Evolutionary conservation across 1,140 invertebrate species (phyloP).

Genomic region (Lordiphosa mommai): DNA sequence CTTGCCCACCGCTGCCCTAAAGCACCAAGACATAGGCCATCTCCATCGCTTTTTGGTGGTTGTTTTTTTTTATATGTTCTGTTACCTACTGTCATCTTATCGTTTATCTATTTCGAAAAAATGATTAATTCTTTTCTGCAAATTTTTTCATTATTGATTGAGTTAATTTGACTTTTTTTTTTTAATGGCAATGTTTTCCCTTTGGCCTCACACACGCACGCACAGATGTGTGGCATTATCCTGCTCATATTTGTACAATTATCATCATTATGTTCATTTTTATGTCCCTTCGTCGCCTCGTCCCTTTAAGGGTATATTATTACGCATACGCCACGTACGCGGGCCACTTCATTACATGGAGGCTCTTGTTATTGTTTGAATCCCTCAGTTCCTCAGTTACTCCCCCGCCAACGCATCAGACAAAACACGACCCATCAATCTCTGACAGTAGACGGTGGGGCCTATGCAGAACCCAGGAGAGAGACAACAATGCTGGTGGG

Average conservation of each 20-base stretch:
- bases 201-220: background rate
- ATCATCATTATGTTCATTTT: conserved; percentile 4
- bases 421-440: conserved; percentile 64
- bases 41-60: no score
- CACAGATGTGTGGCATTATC: background rate
- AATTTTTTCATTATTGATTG: no score
- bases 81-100: no score
- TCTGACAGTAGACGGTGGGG: conserved; percentile 40
- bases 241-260: conserved; percentile 2
- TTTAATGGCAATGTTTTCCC: no score
- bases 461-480: conserved; percentile 51
- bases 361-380: conserved; percentile 38
- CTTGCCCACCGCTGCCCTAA: no score
- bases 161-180: no score
- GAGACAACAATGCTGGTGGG: conserved; percentile 1
- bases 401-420: conserved; percentile 20
- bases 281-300: background rate
- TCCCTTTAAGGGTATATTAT: conserved; percentile 15
- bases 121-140: no score
- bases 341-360: conserved; percentile 39
- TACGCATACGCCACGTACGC: conserved; percentile 48
- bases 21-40: no score
- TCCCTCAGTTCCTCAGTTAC: conserved; percentile 3
- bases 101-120: no score
- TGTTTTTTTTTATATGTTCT: no score